phyloP scores from a whole-genome alignment of 2,888 invertebrate genomes.

The Folsomia manolachei region DNA sequence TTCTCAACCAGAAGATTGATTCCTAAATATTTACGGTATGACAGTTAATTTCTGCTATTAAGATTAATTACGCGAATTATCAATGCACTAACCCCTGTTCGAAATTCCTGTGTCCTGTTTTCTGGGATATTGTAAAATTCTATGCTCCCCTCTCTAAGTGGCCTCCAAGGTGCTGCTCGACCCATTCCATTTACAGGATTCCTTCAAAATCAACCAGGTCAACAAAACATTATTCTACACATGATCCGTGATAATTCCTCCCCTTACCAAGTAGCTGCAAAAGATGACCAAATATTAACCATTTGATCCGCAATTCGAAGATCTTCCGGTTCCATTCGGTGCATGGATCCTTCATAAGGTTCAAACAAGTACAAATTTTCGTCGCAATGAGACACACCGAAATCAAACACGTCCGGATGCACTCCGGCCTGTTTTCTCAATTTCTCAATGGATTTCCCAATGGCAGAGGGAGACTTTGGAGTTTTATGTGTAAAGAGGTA shows the following conservation, averaged over 20 bases:
- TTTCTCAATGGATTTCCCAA: slow-evolving; percentile 19
- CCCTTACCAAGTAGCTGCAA: slow-evolving; percentile 39
- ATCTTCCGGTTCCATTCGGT: slow-evolving; percentile 30
- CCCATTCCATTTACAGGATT: slow-evolving; percentile 35
- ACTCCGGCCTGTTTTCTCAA: slow-evolving; percentile 29
- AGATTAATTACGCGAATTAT: too few species aligned
- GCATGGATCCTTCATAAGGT: slow-evolving; percentile 25
- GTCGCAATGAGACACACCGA: slow-evolving; percentile 42
- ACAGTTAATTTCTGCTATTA: too few species aligned
- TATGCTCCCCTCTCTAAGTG: slow-evolving; percentile 42
- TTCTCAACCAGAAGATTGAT: slow-evolving; percentile 44
- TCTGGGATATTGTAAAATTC: slow-evolving; percentile 44
- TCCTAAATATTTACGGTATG: too few species aligned
- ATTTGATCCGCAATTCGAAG: slow-evolving; percentile 39
- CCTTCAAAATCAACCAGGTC: too few species aligned
- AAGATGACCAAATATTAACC: slow-evolving; percentile 38
- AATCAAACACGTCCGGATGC: slow-evolving; percentile 42
- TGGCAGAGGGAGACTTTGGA: slow-evolving; percentile 34
- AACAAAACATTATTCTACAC: too few species aligned
- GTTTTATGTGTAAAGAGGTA: slow-evolving; percentile 47
- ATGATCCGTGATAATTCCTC: too few species aligned
- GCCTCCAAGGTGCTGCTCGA: slow-evolving; percentile 41
- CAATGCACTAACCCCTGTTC: slow-evolving; percentile 43
- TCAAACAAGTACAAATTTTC: slow-evolving; percentile 47
- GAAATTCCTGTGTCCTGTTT: slow-evolving; percentile 44